Evolutionary conservation across 2,113 vertebrate species (phyloP).

Genomic region (Cyanoramphus novaezelandiae): DNA sequence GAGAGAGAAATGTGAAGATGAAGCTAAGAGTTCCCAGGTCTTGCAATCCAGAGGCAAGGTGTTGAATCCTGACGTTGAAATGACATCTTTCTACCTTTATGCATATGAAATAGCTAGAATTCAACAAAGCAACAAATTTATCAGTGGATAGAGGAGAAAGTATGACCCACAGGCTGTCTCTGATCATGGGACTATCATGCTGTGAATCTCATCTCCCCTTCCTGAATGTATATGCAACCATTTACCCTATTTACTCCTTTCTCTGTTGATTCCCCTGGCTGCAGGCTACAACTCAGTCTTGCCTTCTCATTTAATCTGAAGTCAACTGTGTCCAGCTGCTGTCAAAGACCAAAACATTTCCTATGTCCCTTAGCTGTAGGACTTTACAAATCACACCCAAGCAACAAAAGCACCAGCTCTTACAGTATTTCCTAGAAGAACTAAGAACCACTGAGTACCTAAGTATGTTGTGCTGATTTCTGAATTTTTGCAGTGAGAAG

Average conservation of each 20-base stretch:
- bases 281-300: fast-evolving
- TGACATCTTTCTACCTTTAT: background rate
- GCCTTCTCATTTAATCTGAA: background rate
- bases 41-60: background rate
- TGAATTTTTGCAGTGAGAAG: fast-evolving
- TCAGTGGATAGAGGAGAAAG: background rate
- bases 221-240: too few species aligned
- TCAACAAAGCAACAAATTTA: background rate
- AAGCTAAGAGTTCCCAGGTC: background rate
- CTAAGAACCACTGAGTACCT: fast-evolving
- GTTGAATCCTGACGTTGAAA: background rate
- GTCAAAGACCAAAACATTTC: background rate
- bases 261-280: background rate
- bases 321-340: background rate
- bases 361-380: background rate
- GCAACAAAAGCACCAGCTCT: background rate
- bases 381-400: background rate
- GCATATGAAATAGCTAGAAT: background rate
- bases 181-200: fast-evolving
- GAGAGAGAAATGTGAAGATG: background rate
- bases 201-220: background rate
- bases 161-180: background rate
- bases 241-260: background rate
- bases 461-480: background rate
- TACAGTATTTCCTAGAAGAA: background rate